Percentiles rank a stretch among this genome's conserved stretches.
Conservation (phyloP, 2,113 vertebrate species). For the Antechinus stuartii region DNA sequence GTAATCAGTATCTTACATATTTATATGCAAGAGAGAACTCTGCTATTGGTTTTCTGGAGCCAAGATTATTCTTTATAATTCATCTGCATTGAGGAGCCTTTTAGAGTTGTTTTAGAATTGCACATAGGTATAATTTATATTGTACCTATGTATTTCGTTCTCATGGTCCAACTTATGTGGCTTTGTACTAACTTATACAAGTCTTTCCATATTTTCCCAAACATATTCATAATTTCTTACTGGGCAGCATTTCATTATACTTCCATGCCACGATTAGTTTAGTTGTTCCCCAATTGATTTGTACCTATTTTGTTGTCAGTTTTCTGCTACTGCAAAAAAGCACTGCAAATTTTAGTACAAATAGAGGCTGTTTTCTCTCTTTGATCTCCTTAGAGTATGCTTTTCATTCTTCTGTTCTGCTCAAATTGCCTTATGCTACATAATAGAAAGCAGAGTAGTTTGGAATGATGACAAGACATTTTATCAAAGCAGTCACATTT, state of each 20-base stretch:
- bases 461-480: slow-evolving; percentile 32
- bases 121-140: background rate
- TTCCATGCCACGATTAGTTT: background rate
- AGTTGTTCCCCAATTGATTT: background rate
- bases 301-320: background rate
- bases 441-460: background rate
- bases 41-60: background rate
- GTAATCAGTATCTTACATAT: background rate
- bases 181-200: background rate
- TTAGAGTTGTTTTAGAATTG: background rate
- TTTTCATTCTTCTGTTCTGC: background rate
- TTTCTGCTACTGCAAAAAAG: background rate
- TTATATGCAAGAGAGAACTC: background rate
- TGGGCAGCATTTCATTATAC: background rate
- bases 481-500: slow-evolving; percentile 26
- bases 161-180: background rate
- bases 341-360: background rate
- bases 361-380: background rate
- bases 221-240: background rate
- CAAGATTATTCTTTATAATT: background rate
- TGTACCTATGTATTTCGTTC: background rate
- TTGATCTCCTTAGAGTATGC: background rate
- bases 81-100: background rate
- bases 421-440: background rate
- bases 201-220: background rate